Percentiles rank a stretch among this genome's conserved stretches.
Conservation (phyloP, 1,140 invertebrate species). For the Zaprionus nigranus region DNA sequence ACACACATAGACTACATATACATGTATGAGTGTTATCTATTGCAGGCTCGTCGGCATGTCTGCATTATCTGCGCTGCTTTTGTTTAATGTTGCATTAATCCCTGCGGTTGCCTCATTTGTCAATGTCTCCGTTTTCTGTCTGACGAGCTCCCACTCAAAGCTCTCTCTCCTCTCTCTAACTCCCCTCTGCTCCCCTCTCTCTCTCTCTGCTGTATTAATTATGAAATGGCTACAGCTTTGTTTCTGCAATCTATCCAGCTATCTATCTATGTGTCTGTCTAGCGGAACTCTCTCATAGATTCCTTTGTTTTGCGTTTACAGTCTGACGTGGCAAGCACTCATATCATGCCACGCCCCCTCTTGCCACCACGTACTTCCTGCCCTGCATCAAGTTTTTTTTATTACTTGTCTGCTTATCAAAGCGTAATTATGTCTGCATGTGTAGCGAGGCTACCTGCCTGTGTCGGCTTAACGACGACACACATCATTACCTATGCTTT, state of each 20-base stretch:
- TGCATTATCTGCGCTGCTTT: conserved; percentile 49
- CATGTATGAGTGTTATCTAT: conserved; percentile 14
- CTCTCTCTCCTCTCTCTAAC: neutral
- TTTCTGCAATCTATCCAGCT: conserved; percentile 43
- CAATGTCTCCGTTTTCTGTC: conserved; percentile 48
- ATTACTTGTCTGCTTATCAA: conserved; percentile 80
- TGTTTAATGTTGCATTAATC: conserved; percentile 77
- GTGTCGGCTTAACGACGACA: conserved; percentile 49
- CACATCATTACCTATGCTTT: conserved; percentile 68
- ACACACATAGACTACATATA: neutral
- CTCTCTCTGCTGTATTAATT: conserved; percentile 65
- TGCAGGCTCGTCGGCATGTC: conserved; percentile 6
- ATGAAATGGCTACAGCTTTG: conserved; percentile 70
- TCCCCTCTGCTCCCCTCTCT: neutral
- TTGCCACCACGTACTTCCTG: too few species aligned
- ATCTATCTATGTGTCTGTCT: conserved; percentile 40
- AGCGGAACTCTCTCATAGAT: conserved; percentile 55
- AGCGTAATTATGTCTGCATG: conserved; percentile 72
- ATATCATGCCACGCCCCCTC: neutral
- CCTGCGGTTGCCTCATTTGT: conserved; percentile 66
- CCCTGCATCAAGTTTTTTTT: conserved; percentile 45
- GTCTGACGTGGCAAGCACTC: too few species aligned
- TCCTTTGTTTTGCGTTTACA: conserved; percentile 71
- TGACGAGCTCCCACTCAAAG: neutral
- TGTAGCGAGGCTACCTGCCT: conserved; percentile 25